Conservation (phyloP, 2,113 vertebrate genomes). For the Sinocyclocheilus maitianheensis region DNA sequence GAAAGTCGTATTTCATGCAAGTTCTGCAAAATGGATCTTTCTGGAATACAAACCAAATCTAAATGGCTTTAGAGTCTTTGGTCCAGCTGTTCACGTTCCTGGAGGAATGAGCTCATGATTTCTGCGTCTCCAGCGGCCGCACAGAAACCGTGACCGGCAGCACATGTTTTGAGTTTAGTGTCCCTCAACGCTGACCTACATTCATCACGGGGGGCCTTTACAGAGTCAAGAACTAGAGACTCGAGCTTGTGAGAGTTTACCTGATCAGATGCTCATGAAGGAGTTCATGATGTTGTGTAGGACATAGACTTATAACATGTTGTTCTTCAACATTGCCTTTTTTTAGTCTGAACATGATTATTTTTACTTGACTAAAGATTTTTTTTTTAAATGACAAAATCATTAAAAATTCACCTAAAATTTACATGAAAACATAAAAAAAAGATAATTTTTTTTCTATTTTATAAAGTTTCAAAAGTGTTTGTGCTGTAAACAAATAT, state of each 20-base stretch:
- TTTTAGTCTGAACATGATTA: background rate
- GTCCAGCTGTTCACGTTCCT: constrained; percentile 54
- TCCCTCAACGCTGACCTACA: constrained; percentile 53
- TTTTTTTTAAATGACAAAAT: no score
- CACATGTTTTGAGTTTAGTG: constrained; percentile 56
- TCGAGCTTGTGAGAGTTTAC: background rate
- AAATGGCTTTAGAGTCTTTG: background rate
- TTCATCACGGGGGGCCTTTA: constrained; percentile 24
- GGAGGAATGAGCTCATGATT: constrained; percentile 54
- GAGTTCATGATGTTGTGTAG: no score
- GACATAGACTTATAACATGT: background rate
- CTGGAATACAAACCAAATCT: background rate
- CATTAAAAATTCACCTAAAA: no score
- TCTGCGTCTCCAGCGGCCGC: constrained; percentile 5
- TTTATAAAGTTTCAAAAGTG: no score
- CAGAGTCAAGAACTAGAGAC: no score
- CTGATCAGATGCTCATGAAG: background rate
- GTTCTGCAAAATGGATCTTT: background rate
- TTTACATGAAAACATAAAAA: no score
- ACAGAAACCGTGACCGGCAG: no score
- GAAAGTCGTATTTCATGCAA: background rate
- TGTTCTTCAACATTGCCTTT: background rate
- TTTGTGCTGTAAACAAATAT: no score
- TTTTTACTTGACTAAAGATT: background rate
- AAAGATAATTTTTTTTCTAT: no score